Evolutionary conservation across 1,140 invertebrate species (phyloP).

Genomic region (Drosophila tristis): DNA sequence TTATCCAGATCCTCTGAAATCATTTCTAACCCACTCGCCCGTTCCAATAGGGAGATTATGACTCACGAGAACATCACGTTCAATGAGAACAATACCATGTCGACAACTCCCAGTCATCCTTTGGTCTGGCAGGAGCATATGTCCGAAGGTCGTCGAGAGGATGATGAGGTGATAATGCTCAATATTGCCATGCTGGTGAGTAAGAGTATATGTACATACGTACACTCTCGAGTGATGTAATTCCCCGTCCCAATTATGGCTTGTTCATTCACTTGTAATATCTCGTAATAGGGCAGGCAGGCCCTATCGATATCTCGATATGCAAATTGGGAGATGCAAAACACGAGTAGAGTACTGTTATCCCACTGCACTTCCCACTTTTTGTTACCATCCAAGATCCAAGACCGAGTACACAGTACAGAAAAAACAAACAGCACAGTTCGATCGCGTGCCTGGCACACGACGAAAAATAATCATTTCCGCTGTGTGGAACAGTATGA

Average conservation of each 20-base stretch:
- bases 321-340: constrained; percentile 5
- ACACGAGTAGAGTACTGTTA: background rate
- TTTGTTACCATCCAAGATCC: no score
- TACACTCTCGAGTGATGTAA: no score
- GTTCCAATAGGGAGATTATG: constrained; percentile 87
- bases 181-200: constrained; percentile 96
- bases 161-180: constrained; percentile 91
- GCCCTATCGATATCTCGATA: constrained; percentile 11
- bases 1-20: background rate
- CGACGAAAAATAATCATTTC: constrained; percentile 35
- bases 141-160: constrained; percentile 89
- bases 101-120: constrained; percentile 88
- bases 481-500: constrained; percentile 1
- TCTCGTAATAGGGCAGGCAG: no score
- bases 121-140: constrained; percentile 89
- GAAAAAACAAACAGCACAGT: constrained; percentile 2
- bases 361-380: background rate
- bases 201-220: constrained; percentile 37
- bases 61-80: constrained; percentile 89
- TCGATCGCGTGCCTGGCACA: constrained; percentile 54
- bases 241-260: no score
- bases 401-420: background rate
- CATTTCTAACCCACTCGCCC: background rate
- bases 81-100: constrained; percentile 90
- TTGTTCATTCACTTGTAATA: no score